Base-by-base conservation (phyloP, 2,888 invertebrate genomes). In the Hydrotaea cyrtoneurina region DNA sequence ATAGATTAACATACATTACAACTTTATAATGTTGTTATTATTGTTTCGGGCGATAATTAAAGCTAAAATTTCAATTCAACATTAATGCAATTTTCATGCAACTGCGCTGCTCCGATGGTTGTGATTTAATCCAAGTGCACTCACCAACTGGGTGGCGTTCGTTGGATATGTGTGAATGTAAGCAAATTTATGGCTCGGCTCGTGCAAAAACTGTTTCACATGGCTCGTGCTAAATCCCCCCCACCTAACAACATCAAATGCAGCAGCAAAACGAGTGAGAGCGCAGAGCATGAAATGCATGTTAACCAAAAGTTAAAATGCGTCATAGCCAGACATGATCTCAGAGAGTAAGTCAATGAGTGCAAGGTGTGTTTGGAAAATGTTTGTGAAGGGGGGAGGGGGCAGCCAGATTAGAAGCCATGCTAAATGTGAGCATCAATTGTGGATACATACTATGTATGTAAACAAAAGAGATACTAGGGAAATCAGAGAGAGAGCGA, bases 181-280 rank as follows among this genome's bases (percentile, higher is more conserved):
- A 36, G 17, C 64, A 64, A 59, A 31, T 31, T 62, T n/a, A 71
- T 31, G 53, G n/a, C 69, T 13, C 39, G 31, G 31, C 31, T 80
- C 46, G 59, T 39, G n/a, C 31, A 77, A 26, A 72, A 59, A 21
- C 1, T n/a, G 21, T 78, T 73, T 69, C 55, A 55, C 64, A 77
- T 82, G 69, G 69, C 82, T 82, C 78, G 82, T 78, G 78, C 69
- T 74, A 19, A 74, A 59, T 19, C 36, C n/a, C 53, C 50, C 39
- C 17, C 11, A 7, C 13, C 31, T 15, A 59, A 13, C 43, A 66
- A 66, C 39, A 43, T 11, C 39, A 50, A 50, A 2, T 15, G 50
- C 50, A 50, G n/a, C 15, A n/a, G 7, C n/a, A 50, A n/a, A n/a
- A 4, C n/a, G 50, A 8, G 8, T 66, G 59, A 1, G 1, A 4